Evolutionary conservation across 2,113 vertebrate genomes (phyloP).

Genomic region (Onychostruthus taczanowskii): DNA sequence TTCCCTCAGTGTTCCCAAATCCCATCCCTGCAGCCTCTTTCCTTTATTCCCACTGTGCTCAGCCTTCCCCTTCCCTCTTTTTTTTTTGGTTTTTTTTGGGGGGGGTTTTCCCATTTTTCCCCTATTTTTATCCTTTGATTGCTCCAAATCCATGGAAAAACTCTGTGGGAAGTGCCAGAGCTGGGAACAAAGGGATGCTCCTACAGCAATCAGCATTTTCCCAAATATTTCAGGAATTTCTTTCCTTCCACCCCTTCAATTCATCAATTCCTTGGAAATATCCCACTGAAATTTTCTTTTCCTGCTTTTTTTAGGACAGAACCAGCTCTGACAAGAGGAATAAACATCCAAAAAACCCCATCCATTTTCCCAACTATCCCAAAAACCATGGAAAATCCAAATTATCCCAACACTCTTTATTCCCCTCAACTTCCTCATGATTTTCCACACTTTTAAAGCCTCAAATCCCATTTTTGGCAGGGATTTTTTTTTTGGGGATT

Average conservation of each 20-base stretch:
- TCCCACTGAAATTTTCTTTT: neutral
- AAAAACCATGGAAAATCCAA: neutral
- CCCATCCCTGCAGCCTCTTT: neutral
- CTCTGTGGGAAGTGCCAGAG: neutral
- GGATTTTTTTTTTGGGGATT: neutral
- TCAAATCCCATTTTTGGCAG: neutral
- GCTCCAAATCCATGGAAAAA: neutral
- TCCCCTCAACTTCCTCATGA: neutral
- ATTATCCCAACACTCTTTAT: neutral
- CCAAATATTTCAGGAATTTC: accelerated
- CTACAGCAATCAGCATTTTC: neutral
- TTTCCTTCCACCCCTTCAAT: too few species aligned
- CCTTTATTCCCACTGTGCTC: neutral
- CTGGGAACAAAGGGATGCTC: neutral
- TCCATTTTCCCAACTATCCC: neutral
- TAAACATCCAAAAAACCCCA: neutral
- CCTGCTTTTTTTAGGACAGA: neutral
- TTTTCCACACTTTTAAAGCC: neutral
- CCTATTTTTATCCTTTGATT: neutral
- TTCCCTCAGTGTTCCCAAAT: neutral
- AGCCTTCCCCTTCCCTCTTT: accelerated
- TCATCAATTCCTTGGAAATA: accelerated
- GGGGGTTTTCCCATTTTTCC: neutral
- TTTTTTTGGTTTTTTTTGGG: too few species aligned
- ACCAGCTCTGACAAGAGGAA: neutral